Base-by-base conservation (phyloP, 1,140 invertebrate genomes). In the Acromyrmex echinatior region DNA sequence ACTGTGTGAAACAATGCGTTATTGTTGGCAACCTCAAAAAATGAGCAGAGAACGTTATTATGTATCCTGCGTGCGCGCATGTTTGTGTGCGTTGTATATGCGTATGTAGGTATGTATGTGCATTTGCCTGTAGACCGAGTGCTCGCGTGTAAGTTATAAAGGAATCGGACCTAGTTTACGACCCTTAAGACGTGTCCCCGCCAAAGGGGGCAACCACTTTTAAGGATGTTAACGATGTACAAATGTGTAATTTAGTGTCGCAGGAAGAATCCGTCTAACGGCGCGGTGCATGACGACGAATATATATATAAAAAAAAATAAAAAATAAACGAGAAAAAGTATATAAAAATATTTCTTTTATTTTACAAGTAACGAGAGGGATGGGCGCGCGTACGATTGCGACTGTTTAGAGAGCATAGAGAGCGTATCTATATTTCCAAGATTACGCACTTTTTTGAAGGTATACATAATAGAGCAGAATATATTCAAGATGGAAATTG, bases 171-270 rank as follows among this genome's bases (percentile, higher is more conserved):
- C 39, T 86, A 86, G 82, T 86, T 86, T 86, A 79, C 63, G 51
- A 86, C 82, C 60, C 51, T 78, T 86, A 86, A 79, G 74, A 86
- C 71, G 21, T 65, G 82, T 45, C 10, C 58, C 82, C 71, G 45
- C 35, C 39, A 31, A 66, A 86, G 45, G 25, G 66, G 70, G 39
- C 77, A 71, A 71, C 56, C 76, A 90, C 65, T 89, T 86, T 86
- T 87, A 89, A 88, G 79, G 62, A 91, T 90, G 86, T 92, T 91
- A 91, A 93, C 88, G 89, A 92, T 93, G 92, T 93, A 93, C 92
- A 93, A 93, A 93, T 91, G 88, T 93, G 92, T 93, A 93, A 93
- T 93, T 92, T 93, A 93, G 92, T 89, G 92, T 92, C 81, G 85
- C 89, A 88, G 87, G 78, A 86, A 82, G 77, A 91, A 90, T 91